Evolutionary conservation across 2,113 vertebrate genomes (phyloP).

Genomic region (Platichthys stellatus): DNA sequence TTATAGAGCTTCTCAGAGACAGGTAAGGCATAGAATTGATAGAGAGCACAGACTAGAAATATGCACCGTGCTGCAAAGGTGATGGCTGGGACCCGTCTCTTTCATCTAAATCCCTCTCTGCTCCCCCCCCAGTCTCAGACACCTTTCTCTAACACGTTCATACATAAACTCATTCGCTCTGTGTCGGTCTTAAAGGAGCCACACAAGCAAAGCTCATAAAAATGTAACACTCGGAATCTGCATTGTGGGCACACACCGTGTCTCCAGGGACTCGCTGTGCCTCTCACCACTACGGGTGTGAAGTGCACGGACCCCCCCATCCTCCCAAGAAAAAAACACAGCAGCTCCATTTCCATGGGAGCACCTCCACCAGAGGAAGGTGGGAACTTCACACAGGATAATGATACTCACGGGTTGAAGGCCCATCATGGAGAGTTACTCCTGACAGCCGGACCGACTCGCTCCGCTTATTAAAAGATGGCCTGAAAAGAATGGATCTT

Average conservation of each 20-base stretch:
- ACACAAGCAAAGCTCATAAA: constrained; percentile 44
- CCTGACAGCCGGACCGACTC: constrained; percentile 26
- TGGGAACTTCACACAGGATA: constrained; percentile 43
- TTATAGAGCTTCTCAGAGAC: constrained; percentile 66
- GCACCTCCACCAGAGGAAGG: constrained; percentile 35
- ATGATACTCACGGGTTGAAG: constrained; percentile 43
- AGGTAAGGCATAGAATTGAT: constrained; percentile 60
- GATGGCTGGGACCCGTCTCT: constrained; percentile 52
- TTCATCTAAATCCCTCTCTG: constrained; percentile 47
- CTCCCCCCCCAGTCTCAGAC: constrained; percentile 11
- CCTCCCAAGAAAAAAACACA: neutral
- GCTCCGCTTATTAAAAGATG: constrained; percentile 60
- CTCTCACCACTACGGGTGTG: constrained; percentile 22
- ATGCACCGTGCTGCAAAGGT: constrained; percentile 42
- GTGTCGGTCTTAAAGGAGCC: constrained; percentile 41
- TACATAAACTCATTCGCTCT: constrained; percentile 22
- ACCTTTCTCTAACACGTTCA: constrained; percentile 27
- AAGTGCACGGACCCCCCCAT: neutral
- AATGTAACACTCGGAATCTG: constrained; percentile 56
- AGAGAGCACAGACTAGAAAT: constrained; percentile 41
- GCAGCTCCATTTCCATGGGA: constrained; percentile 40
- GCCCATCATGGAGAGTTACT: constrained; percentile 35
- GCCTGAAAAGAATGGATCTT: constrained; percentile 42
- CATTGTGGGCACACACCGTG: constrained; percentile 20
- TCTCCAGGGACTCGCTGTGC: constrained; percentile 39